Evolutionary conservation across 2,113 vertebrate genomes (phyloP).

Genomic region (Marmota monax): DNA sequence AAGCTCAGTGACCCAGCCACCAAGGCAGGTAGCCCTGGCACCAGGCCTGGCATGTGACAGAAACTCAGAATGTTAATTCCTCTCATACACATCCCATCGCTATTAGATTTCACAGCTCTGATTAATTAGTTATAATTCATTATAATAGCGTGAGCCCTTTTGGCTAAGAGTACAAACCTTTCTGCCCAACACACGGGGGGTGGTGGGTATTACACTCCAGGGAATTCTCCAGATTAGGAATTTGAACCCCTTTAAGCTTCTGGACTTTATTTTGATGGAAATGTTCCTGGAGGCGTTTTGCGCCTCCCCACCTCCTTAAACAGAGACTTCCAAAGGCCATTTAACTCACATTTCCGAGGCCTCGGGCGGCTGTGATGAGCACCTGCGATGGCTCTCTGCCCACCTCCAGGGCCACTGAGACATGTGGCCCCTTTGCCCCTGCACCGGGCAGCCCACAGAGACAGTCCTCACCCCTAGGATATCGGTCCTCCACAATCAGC

Average conservation of each 20-base stretch:
- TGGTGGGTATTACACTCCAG: neutral
- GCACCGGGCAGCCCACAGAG: accelerated
- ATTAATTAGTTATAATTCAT: constrained; percentile 75
- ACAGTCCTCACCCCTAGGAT: neutral
- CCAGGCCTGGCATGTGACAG: constrained; percentile 18
- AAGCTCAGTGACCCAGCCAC: neutral
- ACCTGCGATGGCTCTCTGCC: neutral
- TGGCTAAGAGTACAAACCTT: neutral
- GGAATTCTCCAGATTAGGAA: constrained; percentile 22
- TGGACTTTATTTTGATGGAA: constrained; percentile 50
- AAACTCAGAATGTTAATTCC: constrained; percentile 57
- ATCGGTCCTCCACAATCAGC: neutral
- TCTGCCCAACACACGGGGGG: constrained; percentile 1
- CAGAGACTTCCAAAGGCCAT: neutral
- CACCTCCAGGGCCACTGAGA: neutral
- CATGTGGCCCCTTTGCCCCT: neutral
- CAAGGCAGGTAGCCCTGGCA: constrained; percentile 50
- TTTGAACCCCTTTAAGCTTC: neutral
- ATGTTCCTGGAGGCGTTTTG: constrained; percentile 7
- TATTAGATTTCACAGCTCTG: constrained; percentile 56
- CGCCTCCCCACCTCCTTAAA: constrained; percentile 25
- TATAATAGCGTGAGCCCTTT: constrained; percentile 47
- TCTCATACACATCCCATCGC: constrained; percentile 48
- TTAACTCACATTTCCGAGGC: neutral
- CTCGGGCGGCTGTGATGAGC: accelerated